A percentile compares a stretch with the other conserved stretches of the same genome.
Conservation (phyloP, 2,797 vertebrate species). For the Erpetoichthys calabaricus region DNA sequence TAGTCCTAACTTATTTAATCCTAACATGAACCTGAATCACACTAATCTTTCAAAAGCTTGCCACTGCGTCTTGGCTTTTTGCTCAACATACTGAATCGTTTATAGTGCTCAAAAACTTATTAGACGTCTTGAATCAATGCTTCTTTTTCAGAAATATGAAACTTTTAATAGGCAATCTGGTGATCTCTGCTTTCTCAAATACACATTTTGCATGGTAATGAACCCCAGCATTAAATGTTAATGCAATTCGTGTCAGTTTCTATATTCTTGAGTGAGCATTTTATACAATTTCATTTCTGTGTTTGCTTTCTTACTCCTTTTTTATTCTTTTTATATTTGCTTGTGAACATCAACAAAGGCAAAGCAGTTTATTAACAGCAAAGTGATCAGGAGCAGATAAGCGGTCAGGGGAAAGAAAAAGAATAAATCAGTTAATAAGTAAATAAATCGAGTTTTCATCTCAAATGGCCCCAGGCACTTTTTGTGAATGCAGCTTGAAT, state of each 20-base stretch:
- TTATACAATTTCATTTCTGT: neutral
- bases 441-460: neutral
- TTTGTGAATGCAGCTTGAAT: neutral
- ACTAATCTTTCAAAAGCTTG: too few species aligned
- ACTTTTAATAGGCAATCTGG: neutral
- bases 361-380: neutral
- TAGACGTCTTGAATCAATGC: neutral
- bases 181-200: neutral
- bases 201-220: neutral
- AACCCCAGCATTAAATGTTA: neutral
- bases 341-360: neutral
- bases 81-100: too few species aligned
- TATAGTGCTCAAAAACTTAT: neutral
- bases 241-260: neutral
- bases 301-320: neutral
- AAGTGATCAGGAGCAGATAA: neutral
- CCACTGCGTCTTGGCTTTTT: too few species aligned
- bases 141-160: neutral
- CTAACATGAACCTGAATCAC: too few species aligned
- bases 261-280: conserved; percentile 2
- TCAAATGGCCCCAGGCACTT: neutral
- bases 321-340: too few species aligned
- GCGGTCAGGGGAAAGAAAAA: conserved; percentile 2
- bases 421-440: neutral
- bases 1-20: too few species aligned